Conservation (phyloP, 1,140 invertebrate species). For the Lutraria rhynchaena region DNA sequence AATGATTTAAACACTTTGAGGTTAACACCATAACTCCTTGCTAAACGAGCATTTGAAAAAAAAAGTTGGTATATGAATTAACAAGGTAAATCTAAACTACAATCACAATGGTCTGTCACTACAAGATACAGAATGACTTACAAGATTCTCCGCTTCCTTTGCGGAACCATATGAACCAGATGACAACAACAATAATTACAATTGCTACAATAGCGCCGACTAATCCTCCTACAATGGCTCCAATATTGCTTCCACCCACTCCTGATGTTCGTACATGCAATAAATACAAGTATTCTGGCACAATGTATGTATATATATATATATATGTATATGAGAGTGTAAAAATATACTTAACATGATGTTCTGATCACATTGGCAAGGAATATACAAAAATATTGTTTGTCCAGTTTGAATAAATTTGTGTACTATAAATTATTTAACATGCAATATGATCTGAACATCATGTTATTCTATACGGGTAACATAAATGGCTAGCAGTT, state of each 20-base stretch:
- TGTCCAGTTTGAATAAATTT: too few species aligned
- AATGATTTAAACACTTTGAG: too few species aligned
- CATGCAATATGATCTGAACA: not conserved
- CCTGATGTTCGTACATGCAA: constrained; percentile 36
- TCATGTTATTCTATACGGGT: not conserved
- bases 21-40: too few species aligned
- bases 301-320: not conserved
- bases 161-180: constrained; percentile 31
- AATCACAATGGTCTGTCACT: not conserved
- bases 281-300: not conserved
- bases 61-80: too few species aligned
- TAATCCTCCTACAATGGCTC: constrained; percentile 35
- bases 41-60: too few species aligned
- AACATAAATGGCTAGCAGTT: not conserved
- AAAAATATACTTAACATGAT: too few species aligned
- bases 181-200: constrained; percentile 26
- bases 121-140: constrained; percentile 6
- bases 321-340: too few species aligned
- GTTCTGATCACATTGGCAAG: too few species aligned
- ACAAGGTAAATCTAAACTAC: not conserved
- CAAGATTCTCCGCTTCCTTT: not conserved
- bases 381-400: too few species aligned
- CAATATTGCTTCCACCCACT: constrained; percentile 9
- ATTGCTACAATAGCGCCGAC: constrained; percentile 26
- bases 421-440: not conserved